Percentiles rank a stretch among this genome's conserved stretches.
phyloP scores from a whole-genome alignment of 2,797 vertebrate genomes.

The Takifugu rubripes region DNA sequence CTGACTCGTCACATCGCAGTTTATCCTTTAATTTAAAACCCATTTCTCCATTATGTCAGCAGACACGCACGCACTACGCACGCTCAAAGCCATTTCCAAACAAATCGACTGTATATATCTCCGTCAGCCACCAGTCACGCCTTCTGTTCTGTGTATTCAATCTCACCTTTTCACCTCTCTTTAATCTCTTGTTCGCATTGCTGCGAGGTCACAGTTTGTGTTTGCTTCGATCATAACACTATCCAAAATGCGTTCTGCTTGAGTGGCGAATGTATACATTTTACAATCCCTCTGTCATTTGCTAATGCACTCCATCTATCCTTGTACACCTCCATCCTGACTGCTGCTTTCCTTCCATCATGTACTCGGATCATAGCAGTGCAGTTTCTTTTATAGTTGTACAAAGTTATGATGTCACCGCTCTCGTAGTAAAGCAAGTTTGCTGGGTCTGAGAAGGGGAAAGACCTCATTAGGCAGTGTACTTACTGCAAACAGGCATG shows the following conservation, averaged over 20 bases:
- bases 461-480: constrained; percentile 23
- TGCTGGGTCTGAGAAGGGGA: constrained; percentile 29
- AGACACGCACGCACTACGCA: constrained; percentile 9
- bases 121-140: not conserved
- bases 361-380: not conserved
- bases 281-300: constrained; percentile 5
- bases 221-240: constrained; percentile 51
- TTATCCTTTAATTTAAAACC: constrained; percentile 38
- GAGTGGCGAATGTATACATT: constrained; percentile 9
- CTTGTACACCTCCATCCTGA: constrained; percentile 2
- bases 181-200: constrained; percentile 28
- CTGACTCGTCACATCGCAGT: constrained; percentile 24
- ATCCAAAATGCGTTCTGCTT: constrained; percentile 36
- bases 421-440: too few relatives aligned
- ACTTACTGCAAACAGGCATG: constrained; percentile 22
- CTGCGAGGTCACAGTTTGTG: constrained; percentile 44
- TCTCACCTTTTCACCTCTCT: constrained; percentile 14
- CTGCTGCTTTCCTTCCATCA: not conserved
- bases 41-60: constrained; percentile 22
- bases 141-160: too few relatives aligned
- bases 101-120: not conserved
- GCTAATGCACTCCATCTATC: constrained; percentile 9
- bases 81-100: not conserved
- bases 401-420: too few relatives aligned
- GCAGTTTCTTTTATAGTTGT: too few relatives aligned